Evolutionary conservation across 2,797 vertebrate genomes (phyloP).

Genomic region (Trachops cirrhosus): DNA sequence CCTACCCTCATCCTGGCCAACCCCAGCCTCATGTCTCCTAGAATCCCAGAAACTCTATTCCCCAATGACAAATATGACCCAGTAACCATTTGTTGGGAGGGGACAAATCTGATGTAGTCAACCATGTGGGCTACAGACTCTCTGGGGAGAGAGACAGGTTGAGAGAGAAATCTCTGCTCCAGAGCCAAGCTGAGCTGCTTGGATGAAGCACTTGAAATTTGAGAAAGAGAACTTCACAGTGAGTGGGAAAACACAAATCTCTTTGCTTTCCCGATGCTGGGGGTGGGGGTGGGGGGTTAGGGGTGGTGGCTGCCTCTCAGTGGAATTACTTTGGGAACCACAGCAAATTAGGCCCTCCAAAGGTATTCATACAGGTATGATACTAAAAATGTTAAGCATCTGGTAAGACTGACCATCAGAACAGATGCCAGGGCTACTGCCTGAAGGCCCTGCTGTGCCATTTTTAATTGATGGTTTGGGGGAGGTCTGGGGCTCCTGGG

Average conservation of each 20-base stretch:
- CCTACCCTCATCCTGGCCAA: background rate
- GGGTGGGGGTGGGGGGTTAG: background rate
- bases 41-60: background rate
- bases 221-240: background rate
- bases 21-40: background rate
- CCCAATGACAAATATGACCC: background rate
- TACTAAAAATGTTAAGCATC: background rate
- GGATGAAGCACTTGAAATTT: background rate
- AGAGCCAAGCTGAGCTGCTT: constrained; percentile 24
- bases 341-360: background rate
- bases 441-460: background rate
- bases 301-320: background rate
- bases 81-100: background rate
- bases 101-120: background rate
- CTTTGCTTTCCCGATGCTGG: constrained; percentile 69
- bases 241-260: constrained; percentile 40
- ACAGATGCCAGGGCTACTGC: background rate
- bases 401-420: background rate
- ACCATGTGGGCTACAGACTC: background rate
- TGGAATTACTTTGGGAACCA: background rate
- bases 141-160: background rate
- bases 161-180: background rate
- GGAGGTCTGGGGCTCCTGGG: background rate
- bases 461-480: background rate
- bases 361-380: background rate